Percentiles rank a stretch among this genome's conserved stretches.
These are phyloP conservation scores for Seladonia tumulorum DNA, from an alignment of 2,888 invertebrate genomes.

Conservation along the genomic window DNA sequence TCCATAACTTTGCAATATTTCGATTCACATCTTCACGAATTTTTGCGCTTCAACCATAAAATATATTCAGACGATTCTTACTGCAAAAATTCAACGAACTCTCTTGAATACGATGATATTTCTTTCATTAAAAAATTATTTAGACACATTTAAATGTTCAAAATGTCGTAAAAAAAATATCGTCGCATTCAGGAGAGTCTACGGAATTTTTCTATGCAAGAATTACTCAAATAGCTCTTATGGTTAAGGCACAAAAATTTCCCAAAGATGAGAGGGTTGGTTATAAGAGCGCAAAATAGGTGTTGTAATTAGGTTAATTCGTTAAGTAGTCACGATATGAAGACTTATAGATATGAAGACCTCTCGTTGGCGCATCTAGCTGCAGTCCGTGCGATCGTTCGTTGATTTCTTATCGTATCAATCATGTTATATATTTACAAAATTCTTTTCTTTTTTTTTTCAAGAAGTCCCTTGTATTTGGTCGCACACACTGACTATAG, in stretches of 20 bases:
- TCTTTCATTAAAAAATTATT: neutral
- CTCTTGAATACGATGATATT: neutral
- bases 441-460: conserved; percentile 32
- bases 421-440: conserved; percentile 61
- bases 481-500: conserved; percentile 56
- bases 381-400: conserved; percentile 44
- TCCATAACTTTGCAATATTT: neutral
- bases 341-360: conserved; percentile 36
- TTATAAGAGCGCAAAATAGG: conserved; percentile 1
- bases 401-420: conserved; percentile 33
- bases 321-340: conserved; percentile 29
- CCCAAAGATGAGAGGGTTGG: neutral
- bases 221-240: neutral
- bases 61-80: neutral
- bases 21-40: neutral
- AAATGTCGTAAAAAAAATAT: neutral
- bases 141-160: neutral
- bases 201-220: neutral
- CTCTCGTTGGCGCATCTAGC: conserved; percentile 22
- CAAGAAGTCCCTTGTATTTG: conserved; percentile 52
- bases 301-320: neutral
- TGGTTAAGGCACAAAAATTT: neutral
- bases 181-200: neutral
- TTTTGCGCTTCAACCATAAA: neutral
- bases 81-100: neutral